Evolutionary conservation across 2,797 vertebrate species (phyloP).

Genomic region (Channallabes apus): DNA sequence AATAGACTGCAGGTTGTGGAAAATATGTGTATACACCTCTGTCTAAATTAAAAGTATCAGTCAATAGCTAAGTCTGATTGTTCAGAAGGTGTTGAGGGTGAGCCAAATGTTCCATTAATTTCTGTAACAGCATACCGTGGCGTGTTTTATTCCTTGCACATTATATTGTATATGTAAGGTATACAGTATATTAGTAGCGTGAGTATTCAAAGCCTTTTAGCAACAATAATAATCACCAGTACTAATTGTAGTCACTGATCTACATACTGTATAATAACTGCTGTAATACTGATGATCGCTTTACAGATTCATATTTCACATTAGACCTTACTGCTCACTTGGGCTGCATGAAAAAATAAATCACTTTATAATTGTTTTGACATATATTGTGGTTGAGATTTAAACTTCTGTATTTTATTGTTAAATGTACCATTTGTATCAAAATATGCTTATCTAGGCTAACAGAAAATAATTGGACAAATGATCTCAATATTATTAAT

Average conservation of each 20-base stretch:
- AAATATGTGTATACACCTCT: background rate
- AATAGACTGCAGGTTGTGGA: background rate
- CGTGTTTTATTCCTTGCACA: background rate
- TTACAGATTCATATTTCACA: background rate
- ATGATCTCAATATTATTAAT: too few species aligned
- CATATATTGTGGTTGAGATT: too few species aligned
- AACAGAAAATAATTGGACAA: too few species aligned
- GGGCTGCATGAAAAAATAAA: background rate
- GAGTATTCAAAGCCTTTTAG: background rate
- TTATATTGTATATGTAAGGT: background rate
- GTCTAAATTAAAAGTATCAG: background rate
- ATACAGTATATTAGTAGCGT: too few species aligned
- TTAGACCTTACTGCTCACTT: background rate
- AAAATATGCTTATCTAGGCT: too few species aligned
- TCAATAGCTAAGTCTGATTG: background rate
- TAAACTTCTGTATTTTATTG: too few species aligned
- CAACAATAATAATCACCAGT: background rate
- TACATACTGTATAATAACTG: background rate
- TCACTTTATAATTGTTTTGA: too few species aligned
- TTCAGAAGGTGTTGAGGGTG: background rate
- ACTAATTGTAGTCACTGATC: background rate
- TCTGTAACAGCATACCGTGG: background rate
- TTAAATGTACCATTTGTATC: too few species aligned
- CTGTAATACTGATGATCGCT: background rate
- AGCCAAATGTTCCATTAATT: background rate